A percentile compares a stretch with the other conserved stretches of the same genome.
These are phyloP conservation scores for Anser brachyrhynchus DNA, from an alignment of 2,113 vertebrate species.

Conservation along the genomic window DNA sequence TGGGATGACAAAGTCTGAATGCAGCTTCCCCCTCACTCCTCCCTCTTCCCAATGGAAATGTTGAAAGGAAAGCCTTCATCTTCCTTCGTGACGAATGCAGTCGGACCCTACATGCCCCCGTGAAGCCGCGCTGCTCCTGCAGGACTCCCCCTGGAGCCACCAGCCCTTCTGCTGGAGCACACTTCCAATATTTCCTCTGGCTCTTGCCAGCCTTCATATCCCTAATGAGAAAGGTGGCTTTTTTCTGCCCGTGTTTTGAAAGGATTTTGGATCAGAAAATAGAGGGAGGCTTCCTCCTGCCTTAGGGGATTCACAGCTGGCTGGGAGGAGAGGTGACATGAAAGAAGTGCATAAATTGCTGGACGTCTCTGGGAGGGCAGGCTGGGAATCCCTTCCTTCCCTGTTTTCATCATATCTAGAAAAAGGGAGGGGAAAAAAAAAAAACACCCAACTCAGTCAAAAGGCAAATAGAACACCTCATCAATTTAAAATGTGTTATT, in stretches of 20 bases:
- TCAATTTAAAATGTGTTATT: constrained; percentile 11
- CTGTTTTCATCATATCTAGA: constrained; percentile 17
- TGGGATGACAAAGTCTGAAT: not conserved
- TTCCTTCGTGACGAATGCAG: rapidly evolving
- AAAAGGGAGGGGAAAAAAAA: not conserved
- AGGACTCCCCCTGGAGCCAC: not conserved
- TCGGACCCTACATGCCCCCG: rapidly evolving
- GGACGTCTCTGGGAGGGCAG: not conserved
- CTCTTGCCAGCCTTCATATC: not conserved
- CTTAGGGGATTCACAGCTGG: not conserved
- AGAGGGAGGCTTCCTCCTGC: not conserved
- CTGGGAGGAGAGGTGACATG: not conserved
- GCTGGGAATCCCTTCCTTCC: constrained; percentile 6
- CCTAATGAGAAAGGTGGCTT: not conserved
- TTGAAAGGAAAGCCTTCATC: not conserved
- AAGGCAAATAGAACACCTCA: constrained; percentile 35
- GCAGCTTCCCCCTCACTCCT: not conserved
- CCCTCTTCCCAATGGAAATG: not conserved
- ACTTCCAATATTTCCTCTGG: not conserved
- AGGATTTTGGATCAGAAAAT: not conserved
- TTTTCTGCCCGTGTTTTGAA: not conserved
- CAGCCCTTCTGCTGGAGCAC: not conserved
- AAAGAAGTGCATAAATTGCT: not conserved
- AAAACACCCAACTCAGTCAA: not conserved
- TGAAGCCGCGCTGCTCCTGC: not conserved